Evolutionary conservation across 1,140 invertebrate genomes (phyloP).

Genomic region (Drosophila asahinai): DNA sequence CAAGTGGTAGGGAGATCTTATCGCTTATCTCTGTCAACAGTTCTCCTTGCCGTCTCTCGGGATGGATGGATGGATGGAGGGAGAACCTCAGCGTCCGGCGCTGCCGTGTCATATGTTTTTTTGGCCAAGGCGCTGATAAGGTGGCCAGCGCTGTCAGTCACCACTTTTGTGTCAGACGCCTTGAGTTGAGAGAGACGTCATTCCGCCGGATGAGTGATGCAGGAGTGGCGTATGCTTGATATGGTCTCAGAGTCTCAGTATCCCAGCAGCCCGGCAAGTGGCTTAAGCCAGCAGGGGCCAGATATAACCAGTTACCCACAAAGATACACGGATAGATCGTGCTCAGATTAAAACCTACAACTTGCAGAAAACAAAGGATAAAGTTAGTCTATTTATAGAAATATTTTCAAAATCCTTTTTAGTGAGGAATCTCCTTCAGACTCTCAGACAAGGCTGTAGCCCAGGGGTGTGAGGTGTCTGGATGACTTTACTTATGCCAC

Average conservation of each 20-base stretch:
- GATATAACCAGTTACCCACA: too few species aligned
- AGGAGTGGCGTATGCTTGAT: constrained; percentile 20
- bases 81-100: not conserved
- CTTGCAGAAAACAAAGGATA: too few species aligned
- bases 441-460: too few species aligned
- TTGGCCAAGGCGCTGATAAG: constrained; percentile 64
- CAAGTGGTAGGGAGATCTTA: constrained; percentile 9
- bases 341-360: too few species aligned
- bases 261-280: not conserved
- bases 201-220: constrained; percentile 14
- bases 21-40: constrained; percentile 27
- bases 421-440: too few species aligned
- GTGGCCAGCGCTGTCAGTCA: constrained; percentile 48
- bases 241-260: not conserved
- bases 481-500: not conserved
- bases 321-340: too few species aligned
- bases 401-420: too few species aligned
- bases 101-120: constrained; percentile 41
- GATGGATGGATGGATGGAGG: too few species aligned
- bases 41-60: constrained; percentile 7
- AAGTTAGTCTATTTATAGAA: too few species aligned
- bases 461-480: too few species aligned
- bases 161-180: constrained; percentile 60
- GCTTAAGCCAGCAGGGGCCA: not conserved
- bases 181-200: constrained; percentile 40